Conservation (phyloP, 2,113 vertebrate genomes). For the Platysternon megacephalum region DNA sequence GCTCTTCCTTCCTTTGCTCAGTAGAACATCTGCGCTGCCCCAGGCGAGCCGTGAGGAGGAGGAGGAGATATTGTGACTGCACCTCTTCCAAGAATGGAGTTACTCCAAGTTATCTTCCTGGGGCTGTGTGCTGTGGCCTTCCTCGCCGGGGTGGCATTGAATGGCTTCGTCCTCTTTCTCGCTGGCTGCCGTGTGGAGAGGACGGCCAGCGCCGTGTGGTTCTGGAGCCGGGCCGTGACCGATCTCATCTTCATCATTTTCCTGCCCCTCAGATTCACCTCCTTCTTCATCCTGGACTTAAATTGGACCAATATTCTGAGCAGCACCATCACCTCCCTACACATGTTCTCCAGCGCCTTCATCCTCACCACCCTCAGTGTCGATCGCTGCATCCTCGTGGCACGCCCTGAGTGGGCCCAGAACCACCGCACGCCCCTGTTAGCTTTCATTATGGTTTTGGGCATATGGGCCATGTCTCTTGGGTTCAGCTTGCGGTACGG, state of each 20-base stretch:
- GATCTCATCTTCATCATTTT: too few species aligned
- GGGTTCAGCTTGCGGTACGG: constrained; percentile 73
- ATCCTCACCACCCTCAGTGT: constrained; percentile 83
- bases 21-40: background rate
- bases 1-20: background rate
- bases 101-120: constrained; percentile 72
- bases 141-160: constrained; percentile 80
- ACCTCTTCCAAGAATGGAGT: background rate
- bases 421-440: constrained; percentile 75
- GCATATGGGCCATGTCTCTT: constrained; percentile 79
- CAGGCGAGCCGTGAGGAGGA: too few species aligned
- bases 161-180: constrained; percentile 64
- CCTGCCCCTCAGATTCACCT: too few species aligned
- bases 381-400: constrained; percentile 80
- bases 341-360: constrained; percentile 84
- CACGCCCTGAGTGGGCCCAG: constrained; percentile 79
- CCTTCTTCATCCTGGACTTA: too few species aligned
- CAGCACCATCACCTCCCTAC: constrained; percentile 69
- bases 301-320: too few species aligned
- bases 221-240: constrained; percentile 78
- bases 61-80: too few species aligned
- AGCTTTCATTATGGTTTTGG: constrained; percentile 70
- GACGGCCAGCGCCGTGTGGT: constrained; percentile 84
- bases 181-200: constrained; percentile 85
- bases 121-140: constrained; percentile 82